phyloP scores from a whole-genome alignment of 2,113 vertebrate species.

The Charadrius vociferus region DNA sequence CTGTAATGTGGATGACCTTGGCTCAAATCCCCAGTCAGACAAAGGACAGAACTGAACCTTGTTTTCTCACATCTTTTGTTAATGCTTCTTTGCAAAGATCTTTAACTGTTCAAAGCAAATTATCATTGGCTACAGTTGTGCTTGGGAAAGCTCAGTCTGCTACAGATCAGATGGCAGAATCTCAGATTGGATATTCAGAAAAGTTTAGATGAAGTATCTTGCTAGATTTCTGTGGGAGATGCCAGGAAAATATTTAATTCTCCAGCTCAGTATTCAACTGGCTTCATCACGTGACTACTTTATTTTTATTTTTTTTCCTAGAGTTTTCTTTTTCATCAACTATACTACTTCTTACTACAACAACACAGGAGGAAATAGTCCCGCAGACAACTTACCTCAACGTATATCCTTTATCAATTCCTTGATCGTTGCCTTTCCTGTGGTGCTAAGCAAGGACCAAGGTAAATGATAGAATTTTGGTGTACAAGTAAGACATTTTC shows the following conservation, averaged over 20 bases:
- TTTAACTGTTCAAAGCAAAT: not conserved
- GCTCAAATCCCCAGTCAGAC: not conserved
- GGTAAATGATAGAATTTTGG: not conserved
- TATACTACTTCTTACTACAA: not conserved
- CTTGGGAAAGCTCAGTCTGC: not conserved
- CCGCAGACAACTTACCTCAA: not conserved
- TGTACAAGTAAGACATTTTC: not conserved
- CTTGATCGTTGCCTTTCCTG: not conserved
- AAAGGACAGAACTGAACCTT: not conserved
- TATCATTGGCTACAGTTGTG: not conserved
- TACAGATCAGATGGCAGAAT: not conserved
- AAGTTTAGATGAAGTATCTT: not conserved
- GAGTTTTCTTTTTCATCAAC: not conserved
- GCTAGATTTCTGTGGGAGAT: not conserved
- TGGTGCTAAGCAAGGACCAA: not conserved
- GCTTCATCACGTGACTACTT: fast-evolving
- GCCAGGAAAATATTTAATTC: not conserved
- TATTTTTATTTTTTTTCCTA: not conserved
- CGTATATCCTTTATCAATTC: not conserved
- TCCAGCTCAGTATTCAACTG: not conserved
- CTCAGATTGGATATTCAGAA: not conserved
- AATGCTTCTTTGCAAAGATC: not conserved
- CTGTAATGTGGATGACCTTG: not conserved
- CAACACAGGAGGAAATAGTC: not conserved
- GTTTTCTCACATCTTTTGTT: not conserved